A percentile compares a stretch with the other conserved stretches of the same genome.
Evolutionary conservation across 2,888 invertebrate genomes (phyloP).

Genomic region (Tetrapedia diversipes): DNA sequence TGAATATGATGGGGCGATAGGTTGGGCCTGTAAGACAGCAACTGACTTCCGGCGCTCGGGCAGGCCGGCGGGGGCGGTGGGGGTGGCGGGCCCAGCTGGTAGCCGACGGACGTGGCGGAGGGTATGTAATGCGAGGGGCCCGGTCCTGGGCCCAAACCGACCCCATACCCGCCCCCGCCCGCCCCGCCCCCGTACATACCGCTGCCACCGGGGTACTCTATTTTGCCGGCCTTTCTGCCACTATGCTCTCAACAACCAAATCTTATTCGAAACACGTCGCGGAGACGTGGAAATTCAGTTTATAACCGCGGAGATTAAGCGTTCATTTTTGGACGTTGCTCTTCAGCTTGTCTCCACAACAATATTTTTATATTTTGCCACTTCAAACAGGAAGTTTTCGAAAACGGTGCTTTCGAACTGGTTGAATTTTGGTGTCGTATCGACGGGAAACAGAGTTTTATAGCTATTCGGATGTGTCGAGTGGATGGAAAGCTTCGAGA

Average conservation of each 20-base stretch:
- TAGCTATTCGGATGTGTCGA: no score
- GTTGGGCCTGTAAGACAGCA: conserved; percentile 77
- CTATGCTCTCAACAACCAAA: not conserved
- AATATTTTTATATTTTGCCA: no score
- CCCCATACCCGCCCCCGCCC: conserved; percentile 78
- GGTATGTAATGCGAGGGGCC: conserved; percentile 79
- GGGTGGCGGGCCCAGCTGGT: conserved; percentile 78
- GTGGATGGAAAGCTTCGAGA: no score
- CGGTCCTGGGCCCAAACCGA: conserved; percentile 77
- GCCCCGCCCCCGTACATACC: conserved; percentile 80
- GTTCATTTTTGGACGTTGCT: no score
- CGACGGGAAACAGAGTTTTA: no score
- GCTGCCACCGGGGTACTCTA: conserved; percentile 79
- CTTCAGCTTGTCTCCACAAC: no score
- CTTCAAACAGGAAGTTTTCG: no score
- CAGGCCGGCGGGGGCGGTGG: conserved; percentile 67
- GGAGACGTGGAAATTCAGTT: not conserved
- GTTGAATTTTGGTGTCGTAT: no score
- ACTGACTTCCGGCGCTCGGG: conserved; percentile 74
- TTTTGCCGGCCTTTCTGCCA: conserved; percentile 71
- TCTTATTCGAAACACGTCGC: conserved; percentile 12
- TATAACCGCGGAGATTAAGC: not conserved
- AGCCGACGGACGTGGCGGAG: conserved; percentile 74
- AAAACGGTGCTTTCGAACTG: no score
- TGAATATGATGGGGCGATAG: conserved; percentile 79